Base-by-base conservation (phyloP, 2,797 vertebrate species). In the Ctenochaetus hawaiiensis region DNA sequence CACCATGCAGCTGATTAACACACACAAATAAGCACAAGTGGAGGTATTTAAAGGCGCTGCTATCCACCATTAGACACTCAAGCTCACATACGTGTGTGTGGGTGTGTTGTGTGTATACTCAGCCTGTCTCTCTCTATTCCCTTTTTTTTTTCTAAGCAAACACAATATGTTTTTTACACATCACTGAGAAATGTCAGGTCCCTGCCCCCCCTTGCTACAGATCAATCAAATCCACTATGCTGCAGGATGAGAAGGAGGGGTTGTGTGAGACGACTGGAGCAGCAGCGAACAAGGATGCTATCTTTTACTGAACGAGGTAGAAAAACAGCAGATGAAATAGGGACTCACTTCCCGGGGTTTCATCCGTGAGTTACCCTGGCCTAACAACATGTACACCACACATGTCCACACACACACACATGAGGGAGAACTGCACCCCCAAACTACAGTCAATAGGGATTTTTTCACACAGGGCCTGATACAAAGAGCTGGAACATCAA, bases 141-240 rank as follows among this genome's bases (percentile, higher is more conserved):
- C 26, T 53, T 62, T 34, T 65, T 69, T 67, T 78, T 77, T 86
- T 89, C 81, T 89, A 53, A 81, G 92, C 87, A 93, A 93, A 94
- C 92, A 93, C 92, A 93, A 93, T 93, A 93, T 93, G 88, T 93
- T 92, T 94, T 93, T 94, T 93, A 92, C 93, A 93, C 93, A 92
- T 93, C 87, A 87, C 89, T 94, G 91, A 92, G 89, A 95, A 95
- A 95, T 94, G 92, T 93, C 94, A 94, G 89, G 87, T 89, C 90
- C 90, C 89, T 80, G 78, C 87, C 76, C 87, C 78, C 79, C 81
- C 75, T 83, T 76, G 83, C 90, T 76, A 89, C 83, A 86, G 94
- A 94, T 94, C 93, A 94, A 94, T 94, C 91, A 93, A 89, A 91
- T 90, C 87, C 84, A 85, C 85, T 81, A 82, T 75, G 86, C 86